These are phyloP conservation scores for Phengaris alcon DNA, from an alignment of 2,888 invertebrate species.

Conservation along the genomic window DNA sequence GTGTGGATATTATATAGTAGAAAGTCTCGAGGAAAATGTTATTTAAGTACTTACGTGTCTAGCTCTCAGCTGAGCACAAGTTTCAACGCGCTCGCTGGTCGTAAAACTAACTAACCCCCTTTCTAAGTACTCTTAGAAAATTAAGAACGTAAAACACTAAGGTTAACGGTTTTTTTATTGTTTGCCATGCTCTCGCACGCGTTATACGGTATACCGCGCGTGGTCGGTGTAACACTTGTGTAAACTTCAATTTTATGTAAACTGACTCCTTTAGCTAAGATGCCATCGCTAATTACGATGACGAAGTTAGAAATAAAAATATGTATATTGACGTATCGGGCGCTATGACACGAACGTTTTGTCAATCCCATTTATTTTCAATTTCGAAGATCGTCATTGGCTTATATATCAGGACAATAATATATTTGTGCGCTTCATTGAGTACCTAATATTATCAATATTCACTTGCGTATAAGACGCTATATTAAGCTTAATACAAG, in stretches of 20 bases:
- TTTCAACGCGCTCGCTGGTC: conserved; percentile 25
- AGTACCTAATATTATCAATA: too few species aligned
- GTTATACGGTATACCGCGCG: background rate
- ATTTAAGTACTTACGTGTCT: conserved; percentile 18
- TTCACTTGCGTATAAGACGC: too few species aligned
- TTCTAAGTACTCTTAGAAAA: conserved; percentile 25
- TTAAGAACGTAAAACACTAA: conserved; percentile 25
- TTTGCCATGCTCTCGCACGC: background rate
- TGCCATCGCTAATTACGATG: too few species aligned
- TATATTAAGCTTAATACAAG: too few species aligned
- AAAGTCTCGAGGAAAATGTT: conserved; percentile 3
- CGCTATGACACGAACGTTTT: too few species aligned
- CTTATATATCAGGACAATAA: too few species aligned
- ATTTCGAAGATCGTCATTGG: too few species aligned
- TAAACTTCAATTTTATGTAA: background rate
- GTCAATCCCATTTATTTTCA: too few species aligned
- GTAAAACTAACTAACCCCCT: conserved; percentile 28
- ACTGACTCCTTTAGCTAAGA: background rate
- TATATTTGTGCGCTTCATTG: too few species aligned
- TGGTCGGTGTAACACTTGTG: background rate
- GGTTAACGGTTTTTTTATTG: conserved; percentile 25
- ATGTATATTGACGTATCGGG: too few species aligned
- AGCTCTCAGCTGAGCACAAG: conserved; percentile 18
- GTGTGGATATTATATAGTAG: background rate
- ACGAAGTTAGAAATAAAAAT: too few species aligned